A percentile compares a stretch with the other conserved stretches of the same genome.
Evolutionary conservation across 30 jellyfish, hydroid and myxozoan genomes (phyloP).

Genomic region (Hydractinia symbiolongicarpus): DNA sequence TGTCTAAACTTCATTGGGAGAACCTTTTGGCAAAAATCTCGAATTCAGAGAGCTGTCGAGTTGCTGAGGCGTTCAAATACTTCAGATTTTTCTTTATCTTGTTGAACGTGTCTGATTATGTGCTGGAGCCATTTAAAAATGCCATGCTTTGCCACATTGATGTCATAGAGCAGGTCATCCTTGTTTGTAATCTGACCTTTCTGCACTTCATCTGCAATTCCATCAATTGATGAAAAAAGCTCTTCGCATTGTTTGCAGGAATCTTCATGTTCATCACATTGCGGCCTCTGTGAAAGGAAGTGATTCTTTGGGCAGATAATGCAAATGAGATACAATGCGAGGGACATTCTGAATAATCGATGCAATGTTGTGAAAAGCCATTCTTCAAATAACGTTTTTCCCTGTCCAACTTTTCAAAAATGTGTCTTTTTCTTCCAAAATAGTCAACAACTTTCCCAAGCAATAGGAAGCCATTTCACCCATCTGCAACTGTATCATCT

Average conservation of each 20-base stretch:
- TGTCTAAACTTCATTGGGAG: slow-evolving; percentile 15
- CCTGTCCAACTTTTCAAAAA: slow-evolving; percentile 13
- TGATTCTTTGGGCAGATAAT: slow-evolving; percentile 22
- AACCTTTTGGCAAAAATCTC: too few species aligned
- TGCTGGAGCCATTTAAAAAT: slow-evolving; percentile 17
- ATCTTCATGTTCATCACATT: slow-evolving; percentile 2
- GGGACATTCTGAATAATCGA: slow-evolving; percentile 13
- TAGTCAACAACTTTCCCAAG: slow-evolving; percentile 13
- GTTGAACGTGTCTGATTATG: slow-evolving; percentile 9
- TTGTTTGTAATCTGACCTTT: not conserved
- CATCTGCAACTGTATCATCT: slow-evolving; percentile 22
- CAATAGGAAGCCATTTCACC: not conserved
- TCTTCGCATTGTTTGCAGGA: slow-evolving; percentile 11
- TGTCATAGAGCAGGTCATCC: slow-evolving; percentile 11
- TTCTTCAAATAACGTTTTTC: slow-evolving; percentile 13
- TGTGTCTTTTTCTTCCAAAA: not conserved
- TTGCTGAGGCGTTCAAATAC: slow-evolving; percentile 19
- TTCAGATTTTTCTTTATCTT: slow-evolving; percentile 4
- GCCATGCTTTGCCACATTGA: slow-evolving; percentile 11
- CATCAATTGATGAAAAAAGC: not conserved
- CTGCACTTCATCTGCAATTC: not conserved
- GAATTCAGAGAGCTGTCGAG: slow-evolving; percentile 10
- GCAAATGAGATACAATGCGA: slow-evolving; percentile 11
- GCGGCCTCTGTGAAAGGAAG: not conserved
- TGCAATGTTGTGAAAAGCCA: slow-evolving; percentile 18